Conservation (phyloP, 2,113 vertebrate genomes). For the Takifugu bimaculatus region DNA sequence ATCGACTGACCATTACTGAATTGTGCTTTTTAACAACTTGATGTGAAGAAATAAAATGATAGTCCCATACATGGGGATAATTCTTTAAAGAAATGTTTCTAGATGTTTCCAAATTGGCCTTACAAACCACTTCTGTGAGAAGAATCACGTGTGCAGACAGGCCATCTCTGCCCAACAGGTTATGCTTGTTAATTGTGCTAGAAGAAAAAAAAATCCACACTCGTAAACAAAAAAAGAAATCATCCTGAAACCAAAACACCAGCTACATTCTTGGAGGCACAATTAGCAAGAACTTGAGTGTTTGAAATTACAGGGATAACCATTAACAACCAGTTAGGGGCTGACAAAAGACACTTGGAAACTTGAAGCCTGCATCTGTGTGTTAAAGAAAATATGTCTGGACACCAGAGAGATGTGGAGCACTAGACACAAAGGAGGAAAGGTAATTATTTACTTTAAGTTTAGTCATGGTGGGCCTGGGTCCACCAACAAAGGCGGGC, state of each 20-base stretch:
- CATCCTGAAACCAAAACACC: conserved; percentile 35
- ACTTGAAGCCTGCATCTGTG: conserved; percentile 1
- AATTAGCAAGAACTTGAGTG: conserved; percentile 36
- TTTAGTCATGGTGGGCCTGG: conserved; percentile 92
- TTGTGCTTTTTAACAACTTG: conserved; percentile 20
- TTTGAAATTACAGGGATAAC: conserved; percentile 53
- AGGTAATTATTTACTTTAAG: conserved; percentile 81
- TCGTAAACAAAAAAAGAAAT: background rate
- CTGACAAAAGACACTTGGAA: conserved; percentile 24
- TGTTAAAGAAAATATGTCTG: conserved; percentile 14
- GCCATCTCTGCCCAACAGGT: conserved; percentile 5
- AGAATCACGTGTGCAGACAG: background rate
- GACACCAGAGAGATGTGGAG: conserved; percentile 15
- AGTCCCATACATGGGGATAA: no score
- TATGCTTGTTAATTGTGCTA: conserved; percentile 17
- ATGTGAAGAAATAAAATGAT: background rate
- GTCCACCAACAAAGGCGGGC: conserved; percentile 85
- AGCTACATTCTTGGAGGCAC: conserved; percentile 25
- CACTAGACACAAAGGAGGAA: conserved; percentile 16
- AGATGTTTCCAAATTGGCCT: conserved; percentile 1
- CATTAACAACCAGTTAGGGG: conserved; percentile 51
- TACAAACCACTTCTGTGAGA: background rate
- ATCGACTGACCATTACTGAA: conserved; percentile 28
- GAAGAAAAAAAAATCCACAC: conserved; percentile 15
- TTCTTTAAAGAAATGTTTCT: background rate